These are phyloP conservation scores for Thera obeliscata DNA, from an alignment of 2,888 invertebrate genomes.

Conservation along the genomic window DNA sequence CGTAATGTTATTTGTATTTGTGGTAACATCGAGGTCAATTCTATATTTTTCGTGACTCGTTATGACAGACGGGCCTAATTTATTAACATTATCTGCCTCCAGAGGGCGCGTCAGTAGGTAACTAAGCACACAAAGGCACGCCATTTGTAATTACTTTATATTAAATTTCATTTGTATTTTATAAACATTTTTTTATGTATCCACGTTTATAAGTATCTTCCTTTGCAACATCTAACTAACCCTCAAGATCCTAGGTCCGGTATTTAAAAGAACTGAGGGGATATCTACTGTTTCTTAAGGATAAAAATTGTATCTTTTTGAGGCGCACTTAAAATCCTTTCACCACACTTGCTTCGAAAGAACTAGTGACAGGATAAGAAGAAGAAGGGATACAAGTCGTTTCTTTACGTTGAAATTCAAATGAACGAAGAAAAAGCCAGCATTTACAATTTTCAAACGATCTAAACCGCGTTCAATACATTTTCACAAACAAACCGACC, in stretches of 20 bases:
- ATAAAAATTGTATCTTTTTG: too few species aligned
- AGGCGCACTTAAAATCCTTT: too few species aligned
- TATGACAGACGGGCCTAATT: constrained; percentile 59
- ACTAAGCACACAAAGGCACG: constrained; percentile 60
- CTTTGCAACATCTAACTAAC: too few species aligned
- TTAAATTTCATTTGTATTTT: constrained; percentile 50
- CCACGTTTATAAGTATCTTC: too few species aligned
- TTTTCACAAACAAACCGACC: constrained; percentile 21
- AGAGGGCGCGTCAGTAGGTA: constrained; percentile 51
- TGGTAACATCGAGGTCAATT: constrained; percentile 46
- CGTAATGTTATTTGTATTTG: constrained; percentile 12
- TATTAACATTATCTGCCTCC: constrained; percentile 53
- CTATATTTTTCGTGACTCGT: constrained; percentile 45
- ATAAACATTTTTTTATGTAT: constrained; percentile 8
- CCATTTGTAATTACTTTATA: constrained; percentile 60
- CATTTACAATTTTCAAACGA: constrained; percentile 1
- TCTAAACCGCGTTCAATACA: constrained; percentile 17
- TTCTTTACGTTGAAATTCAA: background rate
- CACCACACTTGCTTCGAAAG: too few species aligned
- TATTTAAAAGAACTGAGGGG: too few species aligned
- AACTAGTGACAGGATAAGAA: too few species aligned
- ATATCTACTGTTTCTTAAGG: too few species aligned
- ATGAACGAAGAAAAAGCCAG: background rate
- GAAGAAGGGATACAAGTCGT: too few species aligned
- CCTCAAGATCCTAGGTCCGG: too few species aligned